phyloP scores from a whole-genome alignment of 2,797 vertebrate genomes.

The Morus bassanus region DNA sequence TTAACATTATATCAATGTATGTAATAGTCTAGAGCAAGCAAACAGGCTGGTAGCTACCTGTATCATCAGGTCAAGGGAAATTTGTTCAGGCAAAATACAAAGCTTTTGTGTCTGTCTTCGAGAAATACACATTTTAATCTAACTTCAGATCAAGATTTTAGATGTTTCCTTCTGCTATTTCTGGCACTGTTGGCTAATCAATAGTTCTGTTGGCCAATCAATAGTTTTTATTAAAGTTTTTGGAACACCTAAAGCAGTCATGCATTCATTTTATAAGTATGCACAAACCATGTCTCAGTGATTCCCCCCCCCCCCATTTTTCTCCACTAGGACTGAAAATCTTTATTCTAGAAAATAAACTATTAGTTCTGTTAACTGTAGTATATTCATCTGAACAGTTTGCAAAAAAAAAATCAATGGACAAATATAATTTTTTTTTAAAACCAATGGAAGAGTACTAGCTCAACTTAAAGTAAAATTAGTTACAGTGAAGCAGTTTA shows the following conservation, averaged over 20 bases:
- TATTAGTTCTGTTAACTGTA: background rate
- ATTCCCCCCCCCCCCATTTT: background rate
- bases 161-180: background rate
- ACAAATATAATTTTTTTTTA: background rate
- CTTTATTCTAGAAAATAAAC: background rate
- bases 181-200: background rate
- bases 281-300: background rate
- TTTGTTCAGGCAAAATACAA: background rate
- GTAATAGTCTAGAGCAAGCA: background rate
- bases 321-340: background rate
- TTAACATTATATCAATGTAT: background rate
- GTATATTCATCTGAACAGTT: background rate
- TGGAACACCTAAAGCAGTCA: background rate
- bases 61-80: background rate
- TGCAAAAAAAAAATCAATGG: background rate
- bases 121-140: background rate
- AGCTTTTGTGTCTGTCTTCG: background rate
- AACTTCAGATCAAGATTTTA: background rate
- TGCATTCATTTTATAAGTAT: background rate
- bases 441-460: background rate
- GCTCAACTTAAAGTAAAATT: background rate
- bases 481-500: background rate
- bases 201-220: background rate
- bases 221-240: background rate
- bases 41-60: background rate